Conservation (phyloP, 2,888 invertebrate species). For the Dorcus parallelipipedus region DNA sequence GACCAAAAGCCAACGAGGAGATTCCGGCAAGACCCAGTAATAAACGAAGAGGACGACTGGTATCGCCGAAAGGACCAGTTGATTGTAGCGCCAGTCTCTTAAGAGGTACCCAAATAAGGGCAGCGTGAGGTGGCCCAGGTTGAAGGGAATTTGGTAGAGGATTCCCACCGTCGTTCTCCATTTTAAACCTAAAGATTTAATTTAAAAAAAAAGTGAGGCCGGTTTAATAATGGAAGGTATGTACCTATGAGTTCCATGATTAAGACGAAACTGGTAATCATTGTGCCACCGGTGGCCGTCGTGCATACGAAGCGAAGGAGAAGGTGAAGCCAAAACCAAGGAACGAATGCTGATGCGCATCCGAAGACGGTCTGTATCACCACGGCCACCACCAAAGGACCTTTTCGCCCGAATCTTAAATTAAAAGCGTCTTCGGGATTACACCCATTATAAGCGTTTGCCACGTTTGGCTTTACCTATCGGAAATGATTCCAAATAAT, state of each 20-base stretch:
- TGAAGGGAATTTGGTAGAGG: slow-evolving; percentile 59
- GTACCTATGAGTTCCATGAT: slow-evolving; percentile 66
- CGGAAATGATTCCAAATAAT: slow-evolving; percentile 71
- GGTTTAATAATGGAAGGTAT: background rate
- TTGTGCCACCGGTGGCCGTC: slow-evolving; percentile 77
- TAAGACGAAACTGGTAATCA: slow-evolving; percentile 74
- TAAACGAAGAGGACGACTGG: slow-evolving; percentile 59
- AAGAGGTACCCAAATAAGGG: slow-evolving; percentile 54
- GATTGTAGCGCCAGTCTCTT: slow-evolving; percentile 56
- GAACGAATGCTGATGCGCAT: slow-evolving; percentile 65
- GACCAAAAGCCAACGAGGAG: slow-evolving; percentile 74
- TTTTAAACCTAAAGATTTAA: slow-evolving; percentile 42
- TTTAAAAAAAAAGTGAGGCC: no score
- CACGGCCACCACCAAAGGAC: slow-evolving; percentile 70
- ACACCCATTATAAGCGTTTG: no score
- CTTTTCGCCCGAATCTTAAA: slow-evolving; percentile 70
- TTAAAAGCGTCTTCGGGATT: no score
- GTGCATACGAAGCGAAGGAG: slow-evolving; percentile 68
- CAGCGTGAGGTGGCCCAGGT: slow-evolving; percentile 55
- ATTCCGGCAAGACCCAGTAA: slow-evolving; percentile 72
- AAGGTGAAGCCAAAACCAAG: slow-evolving; percentile 64
- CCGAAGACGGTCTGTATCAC: slow-evolving; percentile 71
- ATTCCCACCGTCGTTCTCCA: slow-evolving; percentile 57
- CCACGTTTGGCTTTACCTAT: slow-evolving; percentile 54
- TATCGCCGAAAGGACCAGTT: slow-evolving; percentile 56